phyloP scores from a whole-genome alignment of 1,140 invertebrate genomes.

The Bombus turneri region DNA sequence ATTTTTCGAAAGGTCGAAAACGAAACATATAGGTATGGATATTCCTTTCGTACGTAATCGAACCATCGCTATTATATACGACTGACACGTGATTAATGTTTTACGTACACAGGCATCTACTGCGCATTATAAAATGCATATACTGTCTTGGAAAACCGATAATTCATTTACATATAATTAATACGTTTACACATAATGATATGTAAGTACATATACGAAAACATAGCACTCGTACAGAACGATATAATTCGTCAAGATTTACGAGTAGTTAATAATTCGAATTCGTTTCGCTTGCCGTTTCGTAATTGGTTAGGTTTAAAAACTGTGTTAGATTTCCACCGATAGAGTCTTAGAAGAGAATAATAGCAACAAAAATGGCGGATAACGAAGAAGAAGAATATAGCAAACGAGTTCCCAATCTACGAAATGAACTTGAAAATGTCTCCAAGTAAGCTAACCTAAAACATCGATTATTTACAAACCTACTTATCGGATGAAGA shows the following conservation, averaged over 20 bases:
- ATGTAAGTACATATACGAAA: no score
- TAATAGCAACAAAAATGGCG: not conserved
- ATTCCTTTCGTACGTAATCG: not conserved
- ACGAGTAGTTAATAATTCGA: not conserved
- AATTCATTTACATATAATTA: not conserved
- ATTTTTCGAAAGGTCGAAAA: not conserved
- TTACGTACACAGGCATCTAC: not conserved
- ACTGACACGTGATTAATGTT: not conserved
- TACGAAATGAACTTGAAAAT: not conserved
- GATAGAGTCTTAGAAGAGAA: not conserved
- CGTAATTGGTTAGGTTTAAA: not conserved
- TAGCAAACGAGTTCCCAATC: not conserved
- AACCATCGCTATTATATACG: not conserved
- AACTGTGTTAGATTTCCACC: not conserved
- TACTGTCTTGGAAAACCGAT: not conserved
- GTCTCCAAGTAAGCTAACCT: not conserved
- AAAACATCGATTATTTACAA: constrained; percentile 44
- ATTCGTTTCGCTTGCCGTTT: not conserved
- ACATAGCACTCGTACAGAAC: not conserved
- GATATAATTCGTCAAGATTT: not conserved
- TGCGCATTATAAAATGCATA: not conserved
- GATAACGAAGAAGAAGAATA: not conserved
- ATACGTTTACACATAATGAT: no score
- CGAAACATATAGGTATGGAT: not conserved
- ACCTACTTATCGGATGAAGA: constrained; percentile 34